Evolutionary conservation across 2,797 vertebrate species (phyloP).

Genomic region (Lepilemur septentrionalis): DNA sequence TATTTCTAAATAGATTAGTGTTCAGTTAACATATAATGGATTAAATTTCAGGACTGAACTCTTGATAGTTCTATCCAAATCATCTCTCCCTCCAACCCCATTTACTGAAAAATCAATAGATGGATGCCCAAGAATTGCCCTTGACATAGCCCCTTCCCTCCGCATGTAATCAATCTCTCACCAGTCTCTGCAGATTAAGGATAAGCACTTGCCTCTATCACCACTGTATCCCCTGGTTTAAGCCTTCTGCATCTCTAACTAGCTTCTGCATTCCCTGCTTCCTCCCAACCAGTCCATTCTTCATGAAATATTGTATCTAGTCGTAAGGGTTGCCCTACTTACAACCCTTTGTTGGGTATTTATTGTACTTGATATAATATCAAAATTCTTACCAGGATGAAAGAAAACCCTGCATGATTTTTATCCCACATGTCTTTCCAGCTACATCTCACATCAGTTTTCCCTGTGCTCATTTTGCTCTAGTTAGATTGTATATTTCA

Average conservation of each 20-base stretch:
- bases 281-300: not conserved
- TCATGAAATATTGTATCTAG: not conserved
- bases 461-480: not conserved
- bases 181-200: not conserved
- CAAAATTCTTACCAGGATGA: not conserved
- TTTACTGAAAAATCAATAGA: not conserved
- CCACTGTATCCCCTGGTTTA: not conserved
- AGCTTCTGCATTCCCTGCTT: not conserved
- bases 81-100: not conserved
- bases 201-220: not conserved
- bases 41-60: not conserved
- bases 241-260: not conserved
- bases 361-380: not conserved
- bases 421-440: not conserved
- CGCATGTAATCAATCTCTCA: not conserved
- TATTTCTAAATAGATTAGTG: constrained; percentile 32
- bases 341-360: not conserved
- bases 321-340: not conserved
- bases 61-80: constrained; percentile 1
- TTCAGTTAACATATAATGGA: not conserved
- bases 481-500: not conserved
- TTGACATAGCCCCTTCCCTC: not conserved
- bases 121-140: not conserved
- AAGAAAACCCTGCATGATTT: not conserved
- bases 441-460: not conserved